These are phyloP conservation scores for Characodon lateralis DNA, from an alignment of 2,797 vertebrate species.

Conservation along the genomic window DNA sequence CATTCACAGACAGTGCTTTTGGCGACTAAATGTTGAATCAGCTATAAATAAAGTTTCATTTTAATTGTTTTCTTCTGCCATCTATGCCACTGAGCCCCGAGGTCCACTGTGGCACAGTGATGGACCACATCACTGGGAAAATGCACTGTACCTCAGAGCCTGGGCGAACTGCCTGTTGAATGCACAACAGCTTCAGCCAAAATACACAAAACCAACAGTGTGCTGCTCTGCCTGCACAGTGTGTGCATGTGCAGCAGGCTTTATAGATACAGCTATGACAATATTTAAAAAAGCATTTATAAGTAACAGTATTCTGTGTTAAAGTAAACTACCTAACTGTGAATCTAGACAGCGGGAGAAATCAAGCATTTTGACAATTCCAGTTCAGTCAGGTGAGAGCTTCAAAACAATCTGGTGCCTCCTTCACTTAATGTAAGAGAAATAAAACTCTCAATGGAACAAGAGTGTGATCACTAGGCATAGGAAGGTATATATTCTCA, in stretches of 20 bases:
- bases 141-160: slow-evolving; percentile 72
- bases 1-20: slow-evolving; percentile 71
- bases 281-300: slow-evolving; percentile 46
- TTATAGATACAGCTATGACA: slow-evolving; percentile 53
- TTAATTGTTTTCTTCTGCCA: slow-evolving; percentile 80
- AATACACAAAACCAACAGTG: slow-evolving; percentile 73
- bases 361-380: slow-evolving; percentile 11
- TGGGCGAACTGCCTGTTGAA: slow-evolving; percentile 78
- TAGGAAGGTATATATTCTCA: background rate
- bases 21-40: slow-evolving; percentile 74
- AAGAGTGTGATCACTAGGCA: slow-evolving; percentile 24
- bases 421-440: slow-evolving; percentile 17
- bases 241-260: slow-evolving; percentile 12
- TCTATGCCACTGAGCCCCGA: slow-evolving; percentile 73
- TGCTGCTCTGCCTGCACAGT: slow-evolving; percentile 48
- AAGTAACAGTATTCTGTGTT: slow-evolving; percentile 41
- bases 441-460: slow-evolving; percentile 31
- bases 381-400: slow-evolving; percentile 12
- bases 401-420: slow-evolving; percentile 16
- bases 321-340: slow-evolving; percentile 31
- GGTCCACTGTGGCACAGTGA: slow-evolving; percentile 70
- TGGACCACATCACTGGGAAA: slow-evolving; percentile 79
- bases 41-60: slow-evolving; percentile 77
- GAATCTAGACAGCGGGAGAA: background rate
- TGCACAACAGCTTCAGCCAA: slow-evolving; percentile 72